These are phyloP conservation scores for Thymelicus lineola DNA, from an alignment of 2,888 invertebrate genomes.

Conservation along the genomic window DNA sequence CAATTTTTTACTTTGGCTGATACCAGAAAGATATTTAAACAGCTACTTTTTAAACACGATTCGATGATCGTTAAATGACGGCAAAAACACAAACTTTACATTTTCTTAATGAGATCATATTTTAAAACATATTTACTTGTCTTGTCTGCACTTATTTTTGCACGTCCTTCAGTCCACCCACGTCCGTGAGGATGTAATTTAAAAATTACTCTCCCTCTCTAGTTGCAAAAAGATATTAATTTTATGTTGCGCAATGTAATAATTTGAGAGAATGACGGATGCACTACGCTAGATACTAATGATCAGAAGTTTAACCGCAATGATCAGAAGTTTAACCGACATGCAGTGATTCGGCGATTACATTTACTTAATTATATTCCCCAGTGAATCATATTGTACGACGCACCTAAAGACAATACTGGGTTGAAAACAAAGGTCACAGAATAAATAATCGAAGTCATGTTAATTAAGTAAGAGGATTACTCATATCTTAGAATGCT, in stretches of 20 bases:
- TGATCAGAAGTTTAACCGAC: neutral
- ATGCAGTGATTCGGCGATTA: neutral
- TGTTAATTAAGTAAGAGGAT: constrained; percentile 66
- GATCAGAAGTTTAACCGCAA: neutral
- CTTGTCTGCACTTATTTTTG: too few species aligned
- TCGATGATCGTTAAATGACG: constrained; percentile 21
- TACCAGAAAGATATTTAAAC: constrained; percentile 34
- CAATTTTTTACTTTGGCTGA: constrained; percentile 15
- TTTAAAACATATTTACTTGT: too few species aligned
- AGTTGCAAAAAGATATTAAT: constrained; percentile 5
- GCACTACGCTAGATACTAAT: neutral
- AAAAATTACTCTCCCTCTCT: constrained; percentile 25
- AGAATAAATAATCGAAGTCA: constrained; percentile 65
- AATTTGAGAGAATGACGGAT: constrained; percentile 22
- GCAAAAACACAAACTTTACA: too few species aligned
- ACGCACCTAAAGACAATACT: constrained; percentile 61
- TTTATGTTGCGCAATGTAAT: constrained; percentile 17
- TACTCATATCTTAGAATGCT: constrained; percentile 61
- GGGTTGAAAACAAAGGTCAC: constrained; percentile 69
- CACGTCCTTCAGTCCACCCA: constrained; percentile 20
- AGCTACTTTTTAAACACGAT: constrained; percentile 26
- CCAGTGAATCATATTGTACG: constrained; percentile 59
- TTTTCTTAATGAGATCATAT: too few species aligned
- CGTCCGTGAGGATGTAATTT: constrained; percentile 24
- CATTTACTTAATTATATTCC: neutral